phyloP scores from a whole-genome alignment of 2,797 vertebrate species.

The Sebastes glaucus region DNA sequence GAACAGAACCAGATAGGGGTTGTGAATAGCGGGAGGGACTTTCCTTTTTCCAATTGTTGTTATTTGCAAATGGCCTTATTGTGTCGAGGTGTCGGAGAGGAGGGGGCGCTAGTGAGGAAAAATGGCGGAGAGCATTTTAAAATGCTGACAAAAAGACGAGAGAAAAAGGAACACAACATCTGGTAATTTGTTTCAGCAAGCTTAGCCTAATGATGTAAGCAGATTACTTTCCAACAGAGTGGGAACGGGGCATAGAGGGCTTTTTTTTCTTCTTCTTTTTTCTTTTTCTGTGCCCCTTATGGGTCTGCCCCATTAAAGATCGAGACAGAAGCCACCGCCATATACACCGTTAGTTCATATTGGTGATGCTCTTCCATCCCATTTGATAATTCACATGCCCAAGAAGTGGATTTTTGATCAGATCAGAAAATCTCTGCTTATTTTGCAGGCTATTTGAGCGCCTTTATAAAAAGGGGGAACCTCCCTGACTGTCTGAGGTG shows the following conservation, averaged over 20 bases:
- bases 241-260: slow-evolving; percentile 47
- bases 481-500: slow-evolving; percentile 66
- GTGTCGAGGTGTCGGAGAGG: slow-evolving; percentile 83
- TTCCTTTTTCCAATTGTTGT: slow-evolving; percentile 86
- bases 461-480: slow-evolving; percentile 57
- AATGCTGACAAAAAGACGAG: slow-evolving; percentile 78
- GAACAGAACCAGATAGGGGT: slow-evolving; percentile 81
- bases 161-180: slow-evolving; percentile 89
- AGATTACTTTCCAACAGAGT: slow-evolving; percentile 93
- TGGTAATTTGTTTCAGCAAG: slow-evolving; percentile 97
- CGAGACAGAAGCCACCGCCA: slow-evolving; percentile 52
- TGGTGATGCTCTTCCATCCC: slow-evolving; percentile 39
- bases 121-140: slow-evolving; percentile 90
- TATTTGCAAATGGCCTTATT: slow-evolving; percentile 93
- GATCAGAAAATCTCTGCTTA: slow-evolving; percentile 64
- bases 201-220: slow-evolving; percentile 98
- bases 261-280: slow-evolving; percentile 24
- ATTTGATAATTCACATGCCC: slow-evolving; percentile 58
- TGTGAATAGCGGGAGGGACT: slow-evolving; percentile 86
- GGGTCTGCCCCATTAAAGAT: slow-evolving; percentile 66
- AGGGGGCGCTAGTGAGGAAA: slow-evolving; percentile 87
- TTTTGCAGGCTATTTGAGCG: slow-evolving; percentile 62
- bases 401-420: slow-evolving; percentile 65
- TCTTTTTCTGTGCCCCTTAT: slow-evolving; percentile 52
- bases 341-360: slow-evolving; percentile 40